Percentiles rank a stretch among this genome's conserved stretches.
phyloP scores from a whole-genome alignment of 2,888 invertebrate genomes.

The Sinodicranocentrus sp. region DNA sequence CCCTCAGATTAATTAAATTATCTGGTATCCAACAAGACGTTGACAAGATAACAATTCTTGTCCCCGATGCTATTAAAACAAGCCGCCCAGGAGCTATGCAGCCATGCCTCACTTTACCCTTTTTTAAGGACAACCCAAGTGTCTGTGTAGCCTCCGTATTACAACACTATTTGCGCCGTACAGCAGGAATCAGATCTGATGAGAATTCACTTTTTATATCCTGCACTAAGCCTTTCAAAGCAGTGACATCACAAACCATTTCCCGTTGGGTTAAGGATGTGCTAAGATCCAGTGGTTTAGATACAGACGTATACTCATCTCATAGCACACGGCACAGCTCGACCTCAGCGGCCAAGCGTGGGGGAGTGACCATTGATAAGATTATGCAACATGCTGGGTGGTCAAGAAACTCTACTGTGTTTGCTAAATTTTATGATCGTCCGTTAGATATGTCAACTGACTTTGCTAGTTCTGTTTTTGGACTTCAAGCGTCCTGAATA shows the following conservation, averaged over 20 bases:
- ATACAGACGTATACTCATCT: neutral
- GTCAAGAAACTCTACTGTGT: conserved; percentile 13
- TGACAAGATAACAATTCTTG: neutral
- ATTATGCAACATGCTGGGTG: conserved; percentile 30
- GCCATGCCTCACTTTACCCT: conserved; percentile 36
- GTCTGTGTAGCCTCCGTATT: conserved; percentile 11
- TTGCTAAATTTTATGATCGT: conserved; percentile 34
- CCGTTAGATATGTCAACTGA: neutral
- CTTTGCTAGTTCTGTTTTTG: conserved; percentile 8
- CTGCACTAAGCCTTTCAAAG: conserved; percentile 10
- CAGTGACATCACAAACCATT: conserved; percentile 18
- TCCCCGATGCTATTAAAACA: conserved; percentile 18
- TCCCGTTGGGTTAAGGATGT: conserved; percentile 23
- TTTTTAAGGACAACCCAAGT: neutral
- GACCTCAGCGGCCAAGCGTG: conserved; percentile 14
- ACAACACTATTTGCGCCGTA: neutral
- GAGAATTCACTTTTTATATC: conserved; percentile 8
- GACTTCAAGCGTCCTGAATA: neutral
- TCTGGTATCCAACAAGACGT: conserved; percentile 18
- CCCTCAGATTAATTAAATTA: conserved; percentile 30
- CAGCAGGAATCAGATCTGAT: neutral
- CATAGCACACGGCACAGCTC: conserved; percentile 33
- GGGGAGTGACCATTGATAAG: conserved; percentile 22
- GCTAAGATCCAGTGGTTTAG: neutral
- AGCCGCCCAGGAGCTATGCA: neutral